Percentiles rank a stretch among this genome's conserved stretches.
Evolutionary conservation across 2,888 invertebrate genomes (phyloP).

Genomic region (Gandaritis pyraliata): DNA sequence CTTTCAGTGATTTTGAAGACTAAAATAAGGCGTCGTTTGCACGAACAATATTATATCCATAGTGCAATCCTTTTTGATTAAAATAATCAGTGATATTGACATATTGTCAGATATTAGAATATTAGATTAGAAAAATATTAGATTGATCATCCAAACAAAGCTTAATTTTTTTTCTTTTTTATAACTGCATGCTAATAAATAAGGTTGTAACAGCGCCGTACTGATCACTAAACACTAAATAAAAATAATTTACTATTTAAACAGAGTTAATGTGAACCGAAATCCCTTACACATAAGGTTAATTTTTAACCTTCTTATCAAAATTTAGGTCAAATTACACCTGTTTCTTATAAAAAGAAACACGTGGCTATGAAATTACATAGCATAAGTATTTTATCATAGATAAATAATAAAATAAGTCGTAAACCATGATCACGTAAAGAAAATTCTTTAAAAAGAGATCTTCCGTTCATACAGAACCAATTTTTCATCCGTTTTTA

Average conservation of each 20-base stretch:
- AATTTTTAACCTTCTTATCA: background rate
- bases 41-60: constrained; percentile 3
- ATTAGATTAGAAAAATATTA: too few relatives aligned
- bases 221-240: constrained; percentile 14
- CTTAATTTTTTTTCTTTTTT: constrained; percentile 8
- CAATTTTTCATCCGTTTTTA: too few relatives aligned
- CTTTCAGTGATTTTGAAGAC: constrained; percentile 9
- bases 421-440: too few relatives aligned
- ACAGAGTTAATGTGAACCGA: background rate
- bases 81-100: background rate
- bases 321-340: too few relatives aligned
- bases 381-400: too few relatives aligned
- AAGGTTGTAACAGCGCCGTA: constrained; percentile 12
- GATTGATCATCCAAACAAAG: constrained; percentile 11
- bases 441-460: too few relatives aligned
- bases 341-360: too few relatives aligned
- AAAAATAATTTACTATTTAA: constrained; percentile 22
- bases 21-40: constrained; percentile 3
- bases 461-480: too few relatives aligned
- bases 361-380: too few relatives aligned
- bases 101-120: too few relatives aligned
- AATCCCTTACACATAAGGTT: constrained; percentile 10
- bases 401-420: too few relatives aligned
- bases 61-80: too few relatives aligned
- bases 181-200: constrained; percentile 11